Conservation (phyloP, 2,113 vertebrate species). For the Formicarius rufipectus region DNA sequence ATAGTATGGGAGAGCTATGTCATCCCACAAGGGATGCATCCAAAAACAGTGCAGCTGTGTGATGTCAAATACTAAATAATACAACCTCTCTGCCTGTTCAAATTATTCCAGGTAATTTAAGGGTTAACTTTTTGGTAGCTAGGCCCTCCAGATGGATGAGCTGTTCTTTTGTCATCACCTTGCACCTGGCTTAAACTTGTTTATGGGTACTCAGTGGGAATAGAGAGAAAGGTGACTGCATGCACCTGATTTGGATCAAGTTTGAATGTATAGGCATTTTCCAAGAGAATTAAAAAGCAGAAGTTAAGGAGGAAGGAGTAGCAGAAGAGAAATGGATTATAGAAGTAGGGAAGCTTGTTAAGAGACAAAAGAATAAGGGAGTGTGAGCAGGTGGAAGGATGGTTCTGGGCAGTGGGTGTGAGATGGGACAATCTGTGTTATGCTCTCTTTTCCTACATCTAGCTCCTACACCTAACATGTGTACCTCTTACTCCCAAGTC, state of each 20-base stretch:
- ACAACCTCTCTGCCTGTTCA: not conserved
- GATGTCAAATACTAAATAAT: not conserved
- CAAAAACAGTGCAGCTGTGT: not conserved
- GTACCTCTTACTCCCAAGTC: not conserved
- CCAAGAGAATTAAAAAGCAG: accelerated
- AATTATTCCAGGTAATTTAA: not conserved
- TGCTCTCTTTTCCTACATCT: not conserved
- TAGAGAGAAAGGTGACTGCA: not conserved
- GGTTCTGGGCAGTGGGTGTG: not conserved
- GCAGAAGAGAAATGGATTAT: not conserved
- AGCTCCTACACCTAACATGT: not conserved
- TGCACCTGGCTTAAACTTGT: not conserved
- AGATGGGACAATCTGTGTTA: not conserved
- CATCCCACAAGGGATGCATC: accelerated
- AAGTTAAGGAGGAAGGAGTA: not conserved
- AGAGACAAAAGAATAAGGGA: not conserved
- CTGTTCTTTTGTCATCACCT: not conserved
- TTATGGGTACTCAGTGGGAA: not conserved
- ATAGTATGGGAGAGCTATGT: not conserved
- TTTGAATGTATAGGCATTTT: not conserved
- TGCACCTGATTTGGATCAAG: not conserved
- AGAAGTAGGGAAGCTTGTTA: not conserved
- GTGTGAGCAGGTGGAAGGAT: not conserved
- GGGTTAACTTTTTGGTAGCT: not conserved
- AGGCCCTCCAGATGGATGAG: not conserved